Conservation (phyloP, 1,140 invertebrate species). For the Rhyacophila brunnea region DNA sequence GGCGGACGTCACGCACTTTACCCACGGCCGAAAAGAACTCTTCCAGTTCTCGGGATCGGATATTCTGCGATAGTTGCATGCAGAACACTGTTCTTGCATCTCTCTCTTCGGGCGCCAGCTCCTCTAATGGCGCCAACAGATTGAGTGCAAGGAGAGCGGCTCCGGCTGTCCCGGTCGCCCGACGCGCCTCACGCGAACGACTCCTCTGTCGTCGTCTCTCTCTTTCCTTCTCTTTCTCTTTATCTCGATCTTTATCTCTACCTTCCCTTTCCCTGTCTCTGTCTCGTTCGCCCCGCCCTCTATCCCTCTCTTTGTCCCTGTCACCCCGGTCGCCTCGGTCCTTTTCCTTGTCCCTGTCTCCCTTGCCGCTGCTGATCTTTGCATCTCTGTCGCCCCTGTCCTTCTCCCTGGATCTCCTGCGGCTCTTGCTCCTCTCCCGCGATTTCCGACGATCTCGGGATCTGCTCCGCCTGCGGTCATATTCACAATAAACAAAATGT, state of each 20-base stretch:
- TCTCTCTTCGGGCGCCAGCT: slow-evolving; percentile 95
- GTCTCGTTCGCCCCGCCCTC: slow-evolving; percentile 37
- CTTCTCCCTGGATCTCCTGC: slow-evolving; percentile 24
- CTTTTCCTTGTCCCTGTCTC: slow-evolving; percentile 41
- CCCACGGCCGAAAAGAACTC: slow-evolving; percentile 98
- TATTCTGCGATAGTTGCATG: slow-evolving; percentile 93
- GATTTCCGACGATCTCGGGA: slow-evolving; percentile 55
- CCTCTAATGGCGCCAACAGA: slow-evolving; percentile 47
- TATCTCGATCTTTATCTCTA: slow-evolving; percentile 27
- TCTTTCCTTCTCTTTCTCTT: slow-evolving; percentile 34
- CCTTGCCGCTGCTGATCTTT: slow-evolving; percentile 40
- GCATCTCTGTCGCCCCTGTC: slow-evolving; percentile 42
- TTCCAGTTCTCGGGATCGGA: slow-evolving; percentile 93
- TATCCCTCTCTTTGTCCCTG: slow-evolving; percentile 37
- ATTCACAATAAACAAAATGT: no score
- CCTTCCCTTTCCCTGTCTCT: slow-evolving; percentile 44
- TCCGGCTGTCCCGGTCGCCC: slow-evolving; percentile 37
- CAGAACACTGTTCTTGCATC: slow-evolving; percentile 98
- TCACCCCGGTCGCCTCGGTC: slow-evolving; percentile 40
- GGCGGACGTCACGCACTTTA: slow-evolving; percentile 95
- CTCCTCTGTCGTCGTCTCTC: slow-evolving; percentile 46
- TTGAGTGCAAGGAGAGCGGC: slow-evolving; percentile 15
- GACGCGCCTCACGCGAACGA: slow-evolving; percentile 40
- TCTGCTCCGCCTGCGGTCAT: slow-evolving; percentile 45
- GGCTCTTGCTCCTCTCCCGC: slow-evolving; percentile 37